Evolutionary conservation across 1,140 invertebrate genomes (phyloP).

Genomic region (Pemphigus obesinymphae): DNA sequence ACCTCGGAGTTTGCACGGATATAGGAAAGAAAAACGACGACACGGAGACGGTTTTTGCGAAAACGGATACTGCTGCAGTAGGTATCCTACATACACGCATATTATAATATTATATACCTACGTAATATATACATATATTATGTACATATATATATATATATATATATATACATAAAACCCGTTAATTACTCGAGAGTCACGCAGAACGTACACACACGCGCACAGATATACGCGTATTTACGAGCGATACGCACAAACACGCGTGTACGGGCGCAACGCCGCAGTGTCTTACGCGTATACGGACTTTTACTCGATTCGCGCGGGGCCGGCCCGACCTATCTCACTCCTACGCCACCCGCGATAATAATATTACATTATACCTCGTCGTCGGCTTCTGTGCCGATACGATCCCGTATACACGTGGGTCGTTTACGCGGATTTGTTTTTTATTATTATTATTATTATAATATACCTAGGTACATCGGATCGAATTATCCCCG

Average conservation of each 20-base stretch:
- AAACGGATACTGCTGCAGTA: too few species aligned
- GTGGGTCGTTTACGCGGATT: too few species aligned
- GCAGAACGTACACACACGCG: background rate
- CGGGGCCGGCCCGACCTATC: background rate
- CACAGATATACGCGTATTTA: background rate
- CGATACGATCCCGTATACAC: too few species aligned
- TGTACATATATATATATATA: too few species aligned
- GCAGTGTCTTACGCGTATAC: background rate
- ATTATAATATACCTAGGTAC: too few species aligned
- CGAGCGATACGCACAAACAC: background rate
- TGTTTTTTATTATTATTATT: too few species aligned
- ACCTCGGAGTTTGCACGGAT: background rate
- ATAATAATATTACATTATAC: too few species aligned
- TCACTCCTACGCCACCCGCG: background rate
- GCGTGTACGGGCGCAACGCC: background rate
- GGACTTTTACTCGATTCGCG: slow-evolving; percentile 8
- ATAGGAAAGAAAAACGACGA: background rate
- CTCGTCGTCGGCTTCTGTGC: background rate
- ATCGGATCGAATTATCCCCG: too few species aligned
- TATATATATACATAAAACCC: background rate
- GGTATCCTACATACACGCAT: background rate
- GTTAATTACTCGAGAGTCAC: slow-evolving; percentile 32
- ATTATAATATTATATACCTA: background rate
- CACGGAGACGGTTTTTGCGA: background rate
- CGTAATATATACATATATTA: background rate